Evolutionary conservation across 2,888 invertebrate genomes (phyloP).

Genomic region (Eugnorisma glareosa): DNA sequence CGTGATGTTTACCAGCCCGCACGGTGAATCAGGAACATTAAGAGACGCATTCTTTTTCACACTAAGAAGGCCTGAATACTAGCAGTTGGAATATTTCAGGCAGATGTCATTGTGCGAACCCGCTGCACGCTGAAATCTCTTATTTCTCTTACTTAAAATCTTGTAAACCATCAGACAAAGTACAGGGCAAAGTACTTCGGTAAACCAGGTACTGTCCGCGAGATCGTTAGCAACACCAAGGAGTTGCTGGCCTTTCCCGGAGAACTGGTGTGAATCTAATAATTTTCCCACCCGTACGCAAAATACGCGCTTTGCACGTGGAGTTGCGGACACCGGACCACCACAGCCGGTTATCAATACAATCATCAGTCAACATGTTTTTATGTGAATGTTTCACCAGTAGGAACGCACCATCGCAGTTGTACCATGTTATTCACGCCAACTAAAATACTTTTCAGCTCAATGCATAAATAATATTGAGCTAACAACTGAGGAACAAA

Average conservation of each 20-base stretch:
- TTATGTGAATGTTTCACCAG: not conserved
- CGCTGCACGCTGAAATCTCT: not conserved
- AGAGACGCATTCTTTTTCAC: not conserved
- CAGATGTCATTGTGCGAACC: not conserved
- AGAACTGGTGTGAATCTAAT: too few relatives aligned
- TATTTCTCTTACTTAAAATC: not conserved
- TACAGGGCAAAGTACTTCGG: too few relatives aligned
- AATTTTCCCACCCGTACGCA: too few relatives aligned
- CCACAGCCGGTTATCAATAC: too few relatives aligned
- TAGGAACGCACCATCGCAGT: too few relatives aligned
- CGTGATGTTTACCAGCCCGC: not conserved
- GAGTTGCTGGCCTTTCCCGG: too few relatives aligned
- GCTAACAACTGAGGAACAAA: conserved; percentile 25
- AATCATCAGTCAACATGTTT: not conserved
- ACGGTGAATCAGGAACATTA: not conserved
- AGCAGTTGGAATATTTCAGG: not conserved
- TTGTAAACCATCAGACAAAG: not conserved
- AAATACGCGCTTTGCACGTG: too few relatives aligned
- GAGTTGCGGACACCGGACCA: too few relatives aligned
- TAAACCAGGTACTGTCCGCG: too few relatives aligned
- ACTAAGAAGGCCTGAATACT: not conserved
- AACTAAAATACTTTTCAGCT: not conserved
- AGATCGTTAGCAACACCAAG: too few relatives aligned
- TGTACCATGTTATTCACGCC: not conserved
- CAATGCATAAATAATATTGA: conserved; percentile 4